A percentile compares a stretch with the other conserved stretches of the same genome.
phyloP scores from a whole-genome alignment of 2,888 invertebrate species.

The Willowsia nigromaculata region DNA sequence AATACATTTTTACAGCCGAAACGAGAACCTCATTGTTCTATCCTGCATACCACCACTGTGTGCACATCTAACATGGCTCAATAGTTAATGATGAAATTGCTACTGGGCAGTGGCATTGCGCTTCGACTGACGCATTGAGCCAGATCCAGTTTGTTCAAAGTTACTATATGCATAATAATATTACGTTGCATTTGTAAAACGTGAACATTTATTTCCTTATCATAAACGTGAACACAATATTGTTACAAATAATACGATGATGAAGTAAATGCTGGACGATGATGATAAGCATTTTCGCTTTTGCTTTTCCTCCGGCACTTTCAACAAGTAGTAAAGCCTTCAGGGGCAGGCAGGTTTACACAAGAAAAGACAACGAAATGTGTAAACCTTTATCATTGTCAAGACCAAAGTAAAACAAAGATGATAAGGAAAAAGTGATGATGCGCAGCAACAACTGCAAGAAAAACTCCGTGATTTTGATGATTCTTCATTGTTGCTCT shows the following conservation, averaged over 20 bases:
- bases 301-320: conserved; percentile 13
- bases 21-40: conserved; percentile 58
- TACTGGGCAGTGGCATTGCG: conserved; percentile 67
- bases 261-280: conserved; percentile 11
- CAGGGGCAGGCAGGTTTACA: conserved; percentile 5
- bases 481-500: conserved; percentile 13
- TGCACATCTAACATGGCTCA: conserved; percentile 19
- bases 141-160: conserved; percentile 9
- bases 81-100: conserved; percentile 66
- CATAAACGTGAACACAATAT: not conserved
- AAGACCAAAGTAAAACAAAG: conserved; percentile 15
- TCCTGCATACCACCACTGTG: conserved; percentile 53
- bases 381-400: conserved; percentile 27
- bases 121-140: not conserved
- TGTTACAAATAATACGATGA: conserved; percentile 20
- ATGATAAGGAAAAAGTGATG: not conserved
- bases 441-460: conserved; percentile 29
- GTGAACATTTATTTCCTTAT: conserved; percentile 18
- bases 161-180: not conserved
- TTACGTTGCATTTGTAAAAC: not conserved
- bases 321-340: not conserved
- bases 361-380: not conserved
- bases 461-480: conserved; percentile 30
- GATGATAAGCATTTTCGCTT: conserved; percentile 22
- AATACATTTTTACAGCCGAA: conserved; percentile 68